phyloP scores from a whole-genome alignment of 2,888 invertebrate species.

The Xestia rhomboidea region DNA sequence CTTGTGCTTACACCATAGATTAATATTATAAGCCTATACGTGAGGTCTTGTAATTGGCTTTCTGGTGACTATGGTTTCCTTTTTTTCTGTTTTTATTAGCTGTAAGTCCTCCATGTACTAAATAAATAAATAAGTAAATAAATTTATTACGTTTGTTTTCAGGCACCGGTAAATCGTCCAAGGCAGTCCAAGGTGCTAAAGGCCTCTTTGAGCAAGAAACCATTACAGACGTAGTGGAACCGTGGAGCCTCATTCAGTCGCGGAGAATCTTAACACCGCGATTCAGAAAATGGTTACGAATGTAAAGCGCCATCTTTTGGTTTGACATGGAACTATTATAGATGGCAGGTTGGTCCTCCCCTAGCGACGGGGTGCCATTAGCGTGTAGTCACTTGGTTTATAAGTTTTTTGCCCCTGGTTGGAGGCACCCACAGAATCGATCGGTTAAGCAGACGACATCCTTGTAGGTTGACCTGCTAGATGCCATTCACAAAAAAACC shows the following conservation, averaged over 20 bases:
- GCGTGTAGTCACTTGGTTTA: neutral
- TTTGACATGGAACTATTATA: constrained; percentile 4
- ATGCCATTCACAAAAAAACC: neutral
- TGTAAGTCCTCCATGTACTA: no score
- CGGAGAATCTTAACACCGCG: constrained; percentile 31
- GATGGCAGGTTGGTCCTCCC: neutral
- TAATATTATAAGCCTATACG: no score
- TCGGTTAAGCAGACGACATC: neutral
- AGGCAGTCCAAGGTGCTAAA: neutral
- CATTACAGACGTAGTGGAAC: fast-evolving
- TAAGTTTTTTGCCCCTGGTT: neutral
- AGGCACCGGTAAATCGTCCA: neutral
- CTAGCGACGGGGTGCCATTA: neutral
- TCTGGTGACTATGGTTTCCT: no score
- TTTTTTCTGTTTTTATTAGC: no score
- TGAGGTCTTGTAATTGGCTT: no score
- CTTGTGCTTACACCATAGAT: no score
- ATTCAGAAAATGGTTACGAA: constrained; percentile 5
- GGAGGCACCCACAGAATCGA: neutral
- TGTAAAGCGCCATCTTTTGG: constrained; percentile 39
- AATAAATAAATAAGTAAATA: no score
- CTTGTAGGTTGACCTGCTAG: neutral
- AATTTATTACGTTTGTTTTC: neutral
- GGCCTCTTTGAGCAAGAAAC: neutral
- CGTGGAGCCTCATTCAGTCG: neutral